phyloP scores from a whole-genome alignment of 2,113 vertebrate species.

The Elgaria multicarinata region DNA sequence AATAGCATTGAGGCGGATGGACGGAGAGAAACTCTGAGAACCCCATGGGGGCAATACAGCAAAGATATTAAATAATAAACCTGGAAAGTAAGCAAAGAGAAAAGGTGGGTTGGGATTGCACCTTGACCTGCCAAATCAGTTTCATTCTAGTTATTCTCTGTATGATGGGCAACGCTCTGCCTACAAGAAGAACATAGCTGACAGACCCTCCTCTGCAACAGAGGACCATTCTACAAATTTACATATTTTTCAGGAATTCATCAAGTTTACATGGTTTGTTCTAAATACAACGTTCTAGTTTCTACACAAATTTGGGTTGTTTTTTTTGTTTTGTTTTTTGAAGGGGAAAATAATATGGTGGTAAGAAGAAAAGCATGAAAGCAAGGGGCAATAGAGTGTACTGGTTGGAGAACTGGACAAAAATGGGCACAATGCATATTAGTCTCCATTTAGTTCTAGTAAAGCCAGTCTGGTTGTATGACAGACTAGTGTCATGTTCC shows the following conservation, averaged over 20 bases:
- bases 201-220: background rate
- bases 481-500: background rate
- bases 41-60: slow-evolving; percentile 87
- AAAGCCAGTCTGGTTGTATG: background rate
- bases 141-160: slow-evolving; percentile 23
- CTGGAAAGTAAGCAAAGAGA: slow-evolving; percentile 72
- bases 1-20: slow-evolving; percentile 79
- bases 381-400: background rate
- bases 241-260: background rate
- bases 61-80: slow-evolving; percentile 85
- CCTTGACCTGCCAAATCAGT: slow-evolving; percentile 6
- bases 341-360: too few relatives aligned
- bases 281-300: background rate
- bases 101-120: slow-evolving; percentile 30
- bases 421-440: background rate
- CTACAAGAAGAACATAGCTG: background rate
- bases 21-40: slow-evolving; percentile 78
- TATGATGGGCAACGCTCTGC: background rate
- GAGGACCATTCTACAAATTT: background rate
- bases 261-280: background rate
- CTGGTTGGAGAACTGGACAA: background rate
- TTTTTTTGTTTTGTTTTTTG: background rate
- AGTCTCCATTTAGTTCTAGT: background rate
- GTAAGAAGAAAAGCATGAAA: background rate
- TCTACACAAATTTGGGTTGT: background rate